These are phyloP conservation scores for Perca fluviatilis DNA, from an alignment of 2,113 vertebrate species.

Conservation along the genomic window DNA sequence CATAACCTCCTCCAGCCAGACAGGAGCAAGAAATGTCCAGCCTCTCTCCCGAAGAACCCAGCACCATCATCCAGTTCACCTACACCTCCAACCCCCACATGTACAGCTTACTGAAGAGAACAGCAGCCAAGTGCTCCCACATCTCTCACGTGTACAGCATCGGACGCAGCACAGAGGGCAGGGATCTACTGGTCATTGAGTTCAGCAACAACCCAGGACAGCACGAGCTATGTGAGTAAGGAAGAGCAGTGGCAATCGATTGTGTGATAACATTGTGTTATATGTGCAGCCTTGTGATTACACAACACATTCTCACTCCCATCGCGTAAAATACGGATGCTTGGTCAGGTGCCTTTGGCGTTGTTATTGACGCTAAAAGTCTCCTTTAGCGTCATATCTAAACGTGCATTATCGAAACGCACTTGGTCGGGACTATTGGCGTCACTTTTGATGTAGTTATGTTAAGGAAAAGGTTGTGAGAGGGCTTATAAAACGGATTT, in stretches of 20 bases:
- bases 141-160: conserved; percentile 94
- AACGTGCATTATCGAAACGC: too few species aligned
- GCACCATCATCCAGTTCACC: conserved; percentile 89
- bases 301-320: too few species aligned
- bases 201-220: conserved; percentile 93
- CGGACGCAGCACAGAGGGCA: conserved; percentile 93
- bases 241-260: not conserved
- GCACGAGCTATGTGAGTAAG: conserved; percentile 92
- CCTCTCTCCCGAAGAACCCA: conserved; percentile 82
- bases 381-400: too few species aligned
- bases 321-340: too few species aligned
- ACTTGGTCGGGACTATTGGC: too few species aligned
- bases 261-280: not conserved
- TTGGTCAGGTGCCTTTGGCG: too few species aligned
- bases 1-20: conserved; percentile 78
- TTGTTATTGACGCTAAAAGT: too few species aligned
- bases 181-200: conserved; percentile 94
- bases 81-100: conserved; percentile 93
- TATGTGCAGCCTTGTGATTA: too few species aligned
- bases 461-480: too few species aligned
- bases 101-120: conserved; percentile 90
- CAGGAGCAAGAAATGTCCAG: conserved; percentile 80
- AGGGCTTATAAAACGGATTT: too few species aligned
- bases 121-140: conserved; percentile 89
- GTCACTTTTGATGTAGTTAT: too few species aligned